phyloP scores from a whole-genome alignment of 1,140 invertebrate genomes.

The Ephestia elutella region DNA sequence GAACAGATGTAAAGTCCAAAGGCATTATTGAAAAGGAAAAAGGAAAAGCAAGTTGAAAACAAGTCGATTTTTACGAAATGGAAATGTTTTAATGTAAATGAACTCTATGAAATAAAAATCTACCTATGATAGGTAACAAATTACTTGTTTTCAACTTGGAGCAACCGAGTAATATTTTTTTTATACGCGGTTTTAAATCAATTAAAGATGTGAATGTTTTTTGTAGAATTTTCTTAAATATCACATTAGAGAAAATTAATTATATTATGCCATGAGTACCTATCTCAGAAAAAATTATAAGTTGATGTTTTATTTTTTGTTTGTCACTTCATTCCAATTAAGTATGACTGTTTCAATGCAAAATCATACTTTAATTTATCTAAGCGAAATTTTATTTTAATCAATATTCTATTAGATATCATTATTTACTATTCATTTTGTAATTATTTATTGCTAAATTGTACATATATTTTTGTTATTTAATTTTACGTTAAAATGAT shows the following conservation, averaged over 20 bases:
- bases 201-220: background rate
- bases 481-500: conserved; percentile 63
- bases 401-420: conserved; percentile 23
- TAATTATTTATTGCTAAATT: conserved; percentile 70
- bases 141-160: too few relatives aligned
- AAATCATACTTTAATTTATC: background rate
- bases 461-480: conserved; percentile 71
- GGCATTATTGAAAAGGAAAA: too few relatives aligned
- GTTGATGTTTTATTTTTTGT: background rate
- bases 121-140: too few relatives aligned
- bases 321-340: background rate
- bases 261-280: too few relatives aligned
- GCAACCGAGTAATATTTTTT: too few relatives aligned
- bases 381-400: conserved; percentile 2
- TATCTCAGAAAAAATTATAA: too few relatives aligned
- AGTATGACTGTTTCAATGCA: conserved; percentile 14
- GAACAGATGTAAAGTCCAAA: too few relatives aligned
- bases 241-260: background rate
- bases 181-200: too few relatives aligned
- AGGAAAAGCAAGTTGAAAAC: too few relatives aligned
- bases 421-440: conserved; percentile 24
- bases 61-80: too few relatives aligned
- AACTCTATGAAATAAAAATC: too few relatives aligned
- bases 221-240: background rate
- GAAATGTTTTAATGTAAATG: too few relatives aligned